A percentile compares a stretch with the other conserved stretches of the same genome.
These are phyloP conservation scores for Acrocyrtus sp. DNA, from an alignment of 2,888 invertebrate genomes.

Conservation along the genomic window DNA sequence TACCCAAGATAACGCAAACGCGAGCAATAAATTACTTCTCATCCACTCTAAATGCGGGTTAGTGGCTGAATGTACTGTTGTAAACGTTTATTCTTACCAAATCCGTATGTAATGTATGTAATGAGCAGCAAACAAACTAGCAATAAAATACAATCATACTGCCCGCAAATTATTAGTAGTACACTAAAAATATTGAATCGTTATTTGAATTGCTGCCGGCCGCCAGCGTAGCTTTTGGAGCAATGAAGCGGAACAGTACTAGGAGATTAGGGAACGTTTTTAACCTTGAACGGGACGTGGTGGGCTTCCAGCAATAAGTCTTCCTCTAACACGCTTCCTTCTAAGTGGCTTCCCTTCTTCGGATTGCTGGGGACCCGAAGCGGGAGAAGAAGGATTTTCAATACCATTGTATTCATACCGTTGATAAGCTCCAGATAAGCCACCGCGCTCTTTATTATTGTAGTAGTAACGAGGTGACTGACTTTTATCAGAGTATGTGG, in stretches of 20 bases:
- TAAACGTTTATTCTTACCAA: no score
- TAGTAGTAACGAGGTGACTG: constrained; percentile 28
- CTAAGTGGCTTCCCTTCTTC: constrained; percentile 2
- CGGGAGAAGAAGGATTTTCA: constrained; percentile 4
- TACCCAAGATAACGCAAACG: constrained; percentile 6
- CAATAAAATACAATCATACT: no score
- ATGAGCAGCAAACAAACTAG: no score
- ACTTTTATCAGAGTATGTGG: constrained; percentile 10
- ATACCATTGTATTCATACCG: constrained; percentile 37
- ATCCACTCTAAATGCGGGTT: constrained; percentile 11
- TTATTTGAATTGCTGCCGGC: no score
- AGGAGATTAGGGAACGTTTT: background rate
- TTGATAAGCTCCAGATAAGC: constrained; percentile 34
- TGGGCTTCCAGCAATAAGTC: constrained; percentile 27
- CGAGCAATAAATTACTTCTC: constrained; percentile 2
- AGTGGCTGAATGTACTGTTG: constrained; percentile 22
- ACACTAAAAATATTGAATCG: no score
- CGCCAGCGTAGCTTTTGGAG: background rate
- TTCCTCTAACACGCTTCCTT: constrained; percentile 13
- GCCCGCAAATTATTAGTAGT: no score
- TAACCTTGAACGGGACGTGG: constrained; percentile 42
- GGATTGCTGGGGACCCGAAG: background rate
- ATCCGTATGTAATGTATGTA: no score
- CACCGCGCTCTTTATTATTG: constrained; percentile 21
- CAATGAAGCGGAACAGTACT: constrained; percentile 2